phyloP scores from a whole-genome alignment of 2,888 invertebrate species.

The Cetonia aurata region DNA sequence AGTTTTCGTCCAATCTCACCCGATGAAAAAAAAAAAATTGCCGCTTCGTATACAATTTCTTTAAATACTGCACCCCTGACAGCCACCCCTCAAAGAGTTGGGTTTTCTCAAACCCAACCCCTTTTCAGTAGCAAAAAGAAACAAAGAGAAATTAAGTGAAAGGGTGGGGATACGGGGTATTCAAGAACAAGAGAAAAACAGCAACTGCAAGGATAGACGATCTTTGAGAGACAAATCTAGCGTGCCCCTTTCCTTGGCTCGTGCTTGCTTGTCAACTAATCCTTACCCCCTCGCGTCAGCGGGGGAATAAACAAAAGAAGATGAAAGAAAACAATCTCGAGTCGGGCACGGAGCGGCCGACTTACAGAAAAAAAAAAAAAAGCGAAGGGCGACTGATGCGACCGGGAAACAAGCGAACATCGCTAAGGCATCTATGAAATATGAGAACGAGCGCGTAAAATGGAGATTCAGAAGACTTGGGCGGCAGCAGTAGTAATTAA shows the following conservation, averaged over 20 bases:
- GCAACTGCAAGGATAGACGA: too few relatives aligned
- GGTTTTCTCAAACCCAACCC: not conserved
- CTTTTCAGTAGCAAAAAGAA: not conserved
- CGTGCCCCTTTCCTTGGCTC: not conserved
- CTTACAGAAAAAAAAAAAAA: too few relatives aligned
- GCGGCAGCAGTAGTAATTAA: constrained; percentile 47
- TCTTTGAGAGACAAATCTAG: constrained; percentile 10
- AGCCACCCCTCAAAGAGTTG: not conserved
- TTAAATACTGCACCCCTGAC: too few relatives aligned
- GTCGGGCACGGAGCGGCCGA: not conserved
- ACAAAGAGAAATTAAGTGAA: constrained; percentile 1
- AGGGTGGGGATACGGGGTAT: not conserved
- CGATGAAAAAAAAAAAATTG: too few relatives aligned
- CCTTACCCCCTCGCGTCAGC: too few relatives aligned
- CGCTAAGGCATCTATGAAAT: constrained; percentile 31
- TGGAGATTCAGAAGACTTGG: constrained; percentile 19
- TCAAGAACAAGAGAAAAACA: too few relatives aligned
- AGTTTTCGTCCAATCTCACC: too few relatives aligned
- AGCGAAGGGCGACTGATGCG: not conserved
- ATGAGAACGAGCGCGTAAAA: constrained; percentile 41
- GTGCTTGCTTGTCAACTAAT: too few relatives aligned
- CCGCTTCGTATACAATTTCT: too few relatives aligned
- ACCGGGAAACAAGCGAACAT: constrained; percentile 3
- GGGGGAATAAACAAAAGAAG: not conserved
- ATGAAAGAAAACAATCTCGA: constrained; percentile 14